Evolutionary conservation across 2,113 vertebrate genomes (phyloP), one percentile per base, ranked within the genome.

Genomic region (Nothobranchius kuhntae): DNA sequence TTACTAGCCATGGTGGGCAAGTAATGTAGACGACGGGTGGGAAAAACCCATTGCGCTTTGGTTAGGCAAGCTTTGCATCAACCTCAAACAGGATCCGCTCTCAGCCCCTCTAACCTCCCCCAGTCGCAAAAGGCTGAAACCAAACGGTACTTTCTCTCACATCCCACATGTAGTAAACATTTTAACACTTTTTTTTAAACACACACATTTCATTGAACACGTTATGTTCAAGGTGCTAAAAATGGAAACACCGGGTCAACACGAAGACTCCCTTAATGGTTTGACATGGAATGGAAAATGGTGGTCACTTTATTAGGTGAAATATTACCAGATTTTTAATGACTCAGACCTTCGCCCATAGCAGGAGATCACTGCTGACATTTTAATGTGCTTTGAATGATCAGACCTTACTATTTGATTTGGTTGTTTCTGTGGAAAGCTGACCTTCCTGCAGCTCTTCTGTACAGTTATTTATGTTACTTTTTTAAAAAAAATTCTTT

Each of bases 41-140:
- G 86, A 71, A 79, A 83, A 85, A 84, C 67, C 86, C 79, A 65
- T 66, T 65, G 36, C 71, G 9, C 15, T 72, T 70, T 62, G 76
- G 71, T 36, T 71, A 21, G 55, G 63, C 6, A 58, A 73, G 54
- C 17, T 21, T 56, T 67, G 55, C 52, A 64, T 17, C 44, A 12
- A 45, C 44, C 12, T 17, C 38, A 40, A 1, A 73, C 78, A 82
- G 71, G 69, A 77, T 57, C 54, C 61, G 15, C 45, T 68, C 45
- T 68, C 30, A 75, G 38, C 55, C 45, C 68, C 63, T 50, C 51
- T 44, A 21, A 59, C 63, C 57, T 65, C 62, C 78, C 58, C 73
- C 74, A 52, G 4, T 26, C 30, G 17, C 3, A 69, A 9, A 52
- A 21, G 40, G 4, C 6, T 46, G 35, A 72, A 15, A 14, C 36